A percentile compares a stretch with the other conserved stretches of the same genome.
Evolutionary conservation across 2,113 vertebrate species (phyloP).

Genomic region (Urocitellus parryii): DNA sequence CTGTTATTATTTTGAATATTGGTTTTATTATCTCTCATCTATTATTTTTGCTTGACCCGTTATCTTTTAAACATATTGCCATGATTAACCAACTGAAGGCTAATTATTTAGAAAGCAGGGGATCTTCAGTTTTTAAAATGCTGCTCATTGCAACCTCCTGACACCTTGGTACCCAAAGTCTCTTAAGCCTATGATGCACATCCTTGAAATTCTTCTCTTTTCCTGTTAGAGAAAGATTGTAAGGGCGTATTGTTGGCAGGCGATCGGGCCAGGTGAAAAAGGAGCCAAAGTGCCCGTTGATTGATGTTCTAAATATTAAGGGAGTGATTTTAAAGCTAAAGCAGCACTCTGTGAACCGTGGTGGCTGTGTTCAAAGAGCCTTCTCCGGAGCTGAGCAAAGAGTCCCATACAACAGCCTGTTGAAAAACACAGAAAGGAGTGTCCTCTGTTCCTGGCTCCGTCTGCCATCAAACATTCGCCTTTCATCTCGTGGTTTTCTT

Average conservation of each 20-base stretch:
- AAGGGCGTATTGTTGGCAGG: neutral
- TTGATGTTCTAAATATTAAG: neutral
- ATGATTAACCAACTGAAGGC: neutral
- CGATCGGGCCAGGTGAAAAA: neutral
- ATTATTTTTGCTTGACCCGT: neutral
- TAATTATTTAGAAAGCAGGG: neutral
- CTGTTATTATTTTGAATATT: neutral
- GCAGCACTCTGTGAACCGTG: neutral
- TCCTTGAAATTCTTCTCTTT: neutral
- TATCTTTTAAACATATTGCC: neutral
- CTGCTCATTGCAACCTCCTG: neutral
- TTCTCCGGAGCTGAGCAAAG: neutral
- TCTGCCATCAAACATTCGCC: neutral
- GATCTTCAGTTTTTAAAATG: neutral
- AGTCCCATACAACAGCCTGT: neutral
- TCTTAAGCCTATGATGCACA: neutral
- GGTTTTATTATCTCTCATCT: too few relatives aligned
- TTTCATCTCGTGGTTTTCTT: neutral
- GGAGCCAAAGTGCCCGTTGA: neutral
- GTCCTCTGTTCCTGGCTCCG: neutral
- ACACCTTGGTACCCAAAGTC: neutral
- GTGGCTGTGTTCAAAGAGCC: neutral
- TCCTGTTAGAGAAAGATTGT: neutral
- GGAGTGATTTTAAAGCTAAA: neutral
- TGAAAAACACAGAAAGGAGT: neutral